Evolutionary conservation across 2,797 vertebrate genomes (phyloP).

Genomic region (Platyrinchus mystaceus): DNA sequence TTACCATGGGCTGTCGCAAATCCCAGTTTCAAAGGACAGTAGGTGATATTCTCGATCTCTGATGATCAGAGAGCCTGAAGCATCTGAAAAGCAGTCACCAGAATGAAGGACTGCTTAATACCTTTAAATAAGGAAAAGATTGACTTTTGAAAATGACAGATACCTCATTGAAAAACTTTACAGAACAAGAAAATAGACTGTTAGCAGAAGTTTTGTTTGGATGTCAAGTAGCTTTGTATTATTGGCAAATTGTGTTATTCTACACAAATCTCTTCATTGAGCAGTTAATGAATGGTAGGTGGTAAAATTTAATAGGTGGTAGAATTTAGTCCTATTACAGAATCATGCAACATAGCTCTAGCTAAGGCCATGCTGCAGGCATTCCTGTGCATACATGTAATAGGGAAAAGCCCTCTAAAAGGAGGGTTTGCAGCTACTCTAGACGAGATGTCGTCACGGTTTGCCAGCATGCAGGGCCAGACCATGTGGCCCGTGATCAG

Average conservation of each 20-base stretch:
- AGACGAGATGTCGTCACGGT: fast-evolving
- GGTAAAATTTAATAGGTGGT: not conserved
- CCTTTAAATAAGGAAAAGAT: not conserved
- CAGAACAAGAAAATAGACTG: not conserved
- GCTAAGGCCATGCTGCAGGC: not conserved
- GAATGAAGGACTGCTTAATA: slow-evolving; percentile 15
- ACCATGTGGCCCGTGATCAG: fast-evolving
- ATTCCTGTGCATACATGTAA: not conserved
- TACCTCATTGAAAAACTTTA: not conserved
- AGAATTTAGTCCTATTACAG: not conserved
- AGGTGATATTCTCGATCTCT: not conserved
- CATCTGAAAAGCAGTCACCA: not conserved
- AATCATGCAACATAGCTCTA: not conserved
- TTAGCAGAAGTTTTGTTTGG: not conserved
- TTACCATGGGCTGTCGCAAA: slow-evolving; percentile 12
- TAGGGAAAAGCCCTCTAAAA: not conserved
- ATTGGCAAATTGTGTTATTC: not conserved
- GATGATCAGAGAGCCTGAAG: slow-evolving; percentile 39
- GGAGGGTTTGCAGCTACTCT: not conserved
- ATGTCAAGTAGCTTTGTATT: not conserved
- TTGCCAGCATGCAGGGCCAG: not conserved
- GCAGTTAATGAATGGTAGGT: not conserved
- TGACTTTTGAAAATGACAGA: slow-evolving; percentile 26
- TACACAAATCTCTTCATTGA: not conserved
- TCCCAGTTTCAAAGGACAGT: not conserved